Evolutionary conservation across 1,140 invertebrate species (phyloP).

Genomic region (Lordiphosa clarofinis): DNA sequence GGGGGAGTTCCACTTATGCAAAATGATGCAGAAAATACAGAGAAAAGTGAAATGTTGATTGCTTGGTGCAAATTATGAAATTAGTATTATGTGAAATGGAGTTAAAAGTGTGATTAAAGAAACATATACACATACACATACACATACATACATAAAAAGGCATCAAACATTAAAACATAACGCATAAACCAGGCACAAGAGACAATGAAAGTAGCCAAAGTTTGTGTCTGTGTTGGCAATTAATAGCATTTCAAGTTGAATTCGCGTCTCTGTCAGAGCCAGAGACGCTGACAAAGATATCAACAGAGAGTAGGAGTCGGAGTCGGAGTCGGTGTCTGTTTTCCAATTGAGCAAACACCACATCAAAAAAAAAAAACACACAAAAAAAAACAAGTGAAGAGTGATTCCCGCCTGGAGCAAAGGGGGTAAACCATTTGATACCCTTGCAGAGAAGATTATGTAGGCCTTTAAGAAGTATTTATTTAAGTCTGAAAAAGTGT

Average conservation of each 20-base stretch:
- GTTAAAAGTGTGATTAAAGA: conserved; percentile 71
- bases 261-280: background rate
- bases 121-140: conserved; percentile 18
- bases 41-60: conserved; percentile 47
- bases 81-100: conserved; percentile 72
- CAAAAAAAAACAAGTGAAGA: too few species aligned
- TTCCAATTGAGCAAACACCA: conserved; percentile 28
- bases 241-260: conserved; percentile 55
- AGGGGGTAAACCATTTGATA: too few species aligned
- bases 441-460: too few species aligned
- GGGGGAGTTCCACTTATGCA: conserved; percentile 18
- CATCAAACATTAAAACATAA: conserved; percentile 15
- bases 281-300: background rate
- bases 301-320: background rate
- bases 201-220: conserved; percentile 54
- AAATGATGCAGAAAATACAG: conserved; percentile 22
- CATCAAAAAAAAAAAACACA: too few species aligned
- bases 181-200: conserved; percentile 33
- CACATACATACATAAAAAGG: too few species aligned
- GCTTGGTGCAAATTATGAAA: conserved; percentile 55
- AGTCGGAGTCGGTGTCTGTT: too few species aligned
- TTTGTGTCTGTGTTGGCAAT: conserved; percentile 31
- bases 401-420: too few species aligned
- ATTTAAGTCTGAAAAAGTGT: too few species aligned
- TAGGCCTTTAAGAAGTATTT: too few species aligned